phyloP scores from a whole-genome alignment of 2,113 vertebrate species.

The Lanius ludovicianus region DNA sequence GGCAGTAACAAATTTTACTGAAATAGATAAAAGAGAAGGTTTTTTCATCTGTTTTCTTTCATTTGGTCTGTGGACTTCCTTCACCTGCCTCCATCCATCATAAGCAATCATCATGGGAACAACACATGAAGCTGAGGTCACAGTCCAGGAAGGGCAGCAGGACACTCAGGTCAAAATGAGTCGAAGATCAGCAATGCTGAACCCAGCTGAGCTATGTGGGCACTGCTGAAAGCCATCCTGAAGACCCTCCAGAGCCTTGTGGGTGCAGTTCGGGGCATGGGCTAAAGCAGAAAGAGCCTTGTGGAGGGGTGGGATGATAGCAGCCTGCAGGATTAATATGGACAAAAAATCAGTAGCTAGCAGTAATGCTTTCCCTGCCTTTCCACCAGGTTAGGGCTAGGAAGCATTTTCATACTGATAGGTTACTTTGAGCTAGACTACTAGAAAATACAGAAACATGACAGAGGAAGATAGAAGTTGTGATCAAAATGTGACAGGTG shows the following conservation, averaged over 20 bases:
- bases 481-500: not conserved
- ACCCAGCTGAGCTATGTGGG: not conserved
- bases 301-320: not conserved
- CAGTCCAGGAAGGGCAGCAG: not conserved
- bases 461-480: not conserved
- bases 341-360: not conserved
- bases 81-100: not conserved
- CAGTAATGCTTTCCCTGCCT: not conserved
- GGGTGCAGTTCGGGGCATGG: not conserved
- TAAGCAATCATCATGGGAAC: not conserved
- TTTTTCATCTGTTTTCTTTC: conserved; percentile 14
- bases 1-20: conserved; percentile 55
- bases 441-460: not conserved
- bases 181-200: not conserved
- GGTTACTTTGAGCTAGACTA: not conserved
- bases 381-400: not conserved
- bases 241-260: not conserved
- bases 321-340: not conserved
- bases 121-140: not conserved
- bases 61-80: conserved; percentile 43
- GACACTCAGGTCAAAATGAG: not conserved
- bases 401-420: not conserved
- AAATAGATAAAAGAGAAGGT: conserved; percentile 69
- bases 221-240: not conserved
- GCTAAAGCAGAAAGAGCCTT: not conserved